Percentiles rank a stretch among this genome's conserved stretches.
These are phyloP conservation scores for Hypothenemus hampei DNA, from an alignment of 1,140 invertebrate genomes.

Conservation along the genomic window DNA sequence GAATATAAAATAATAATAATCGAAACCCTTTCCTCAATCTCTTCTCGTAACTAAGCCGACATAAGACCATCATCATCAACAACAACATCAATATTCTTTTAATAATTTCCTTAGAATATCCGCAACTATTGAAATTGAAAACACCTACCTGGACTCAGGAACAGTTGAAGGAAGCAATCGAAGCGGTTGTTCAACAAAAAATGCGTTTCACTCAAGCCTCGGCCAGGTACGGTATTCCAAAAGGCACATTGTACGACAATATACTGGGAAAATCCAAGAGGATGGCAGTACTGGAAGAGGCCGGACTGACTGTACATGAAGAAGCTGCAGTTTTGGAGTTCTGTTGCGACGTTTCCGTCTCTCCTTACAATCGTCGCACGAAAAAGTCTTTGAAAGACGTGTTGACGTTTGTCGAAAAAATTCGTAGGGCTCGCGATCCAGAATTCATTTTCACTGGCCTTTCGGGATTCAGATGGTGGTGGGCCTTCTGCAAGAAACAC, in stretches of 20 bases:
- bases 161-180: slow-evolving; percentile 69
- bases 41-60: too few species aligned
- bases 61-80: too few species aligned
- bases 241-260: slow-evolving; percentile 74
- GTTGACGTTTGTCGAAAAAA: slow-evolving; percentile 60
- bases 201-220: slow-evolving; percentile 74
- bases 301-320: slow-evolving; percentile 56
- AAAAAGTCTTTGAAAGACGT: slow-evolving; percentile 62
- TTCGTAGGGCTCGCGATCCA: slow-evolving; percentile 56
- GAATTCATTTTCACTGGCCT: slow-evolving; percentile 61
- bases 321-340: slow-evolving; percentile 65
- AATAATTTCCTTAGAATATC: slow-evolving; percentile 50
- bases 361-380: slow-evolving; percentile 67
- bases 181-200: slow-evolving; percentile 67
- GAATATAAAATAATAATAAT: too few species aligned
- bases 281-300: slow-evolving; percentile 69
- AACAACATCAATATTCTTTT: not conserved
- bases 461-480: slow-evolving; percentile 72
- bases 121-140: slow-evolving; percentile 62
- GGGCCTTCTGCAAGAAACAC: slow-evolving; percentile 76
- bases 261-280: slow-evolving; percentile 72
- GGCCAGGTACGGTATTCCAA: slow-evolving; percentile 66
- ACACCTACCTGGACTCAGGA: slow-evolving; percentile 70
- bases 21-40: too few species aligned
- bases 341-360: slow-evolving; percentile 66